Evolutionary conservation across 1,140 invertebrate species (phyloP).

Genomic region (Saccostrea cuccullata): DNA sequence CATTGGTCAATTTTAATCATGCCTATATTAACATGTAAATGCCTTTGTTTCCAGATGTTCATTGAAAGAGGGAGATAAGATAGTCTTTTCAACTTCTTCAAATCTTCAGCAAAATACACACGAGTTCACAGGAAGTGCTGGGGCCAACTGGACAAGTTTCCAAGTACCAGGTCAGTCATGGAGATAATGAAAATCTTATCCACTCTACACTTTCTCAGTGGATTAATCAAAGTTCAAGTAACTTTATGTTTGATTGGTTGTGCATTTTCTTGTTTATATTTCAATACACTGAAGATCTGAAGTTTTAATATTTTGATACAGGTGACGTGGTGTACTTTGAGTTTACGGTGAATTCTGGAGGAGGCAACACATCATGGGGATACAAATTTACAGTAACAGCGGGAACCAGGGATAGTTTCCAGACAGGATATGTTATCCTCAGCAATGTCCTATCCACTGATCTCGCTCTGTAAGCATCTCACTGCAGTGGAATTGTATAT

Average conservation of each 20-base stretch:
- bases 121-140: conserved; percentile 64
- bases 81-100: conserved; percentile 70
- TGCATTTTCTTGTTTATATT: conserved; percentile 9
- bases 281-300: neutral
- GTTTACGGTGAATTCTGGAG: conserved; percentile 43
- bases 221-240: neutral
- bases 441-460: conserved; percentile 71
- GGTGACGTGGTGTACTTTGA: conserved; percentile 75
- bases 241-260: neutral
- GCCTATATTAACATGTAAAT: too few species aligned
- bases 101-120: conserved; percentile 70
- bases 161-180: conserved; percentile 67
- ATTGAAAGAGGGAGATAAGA: conserved; percentile 67
- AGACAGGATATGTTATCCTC: conserved; percentile 76
- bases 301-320: conserved; percentile 52
- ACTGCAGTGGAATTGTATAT: neutral
- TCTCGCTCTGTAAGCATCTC: conserved; percentile 65
- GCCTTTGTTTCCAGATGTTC: conserved; percentile 64
- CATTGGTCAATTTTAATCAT: neutral
- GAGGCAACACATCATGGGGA: conserved; percentile 67
- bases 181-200: neutral
- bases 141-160: conserved; percentile 68
- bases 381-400: conserved; percentile 77
- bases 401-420: conserved; percentile 74
- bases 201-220: neutral